Base-by-base conservation (phyloP, 53 echinoderm and acorn worm species). In the Paracentrotus lividus region DNA sequence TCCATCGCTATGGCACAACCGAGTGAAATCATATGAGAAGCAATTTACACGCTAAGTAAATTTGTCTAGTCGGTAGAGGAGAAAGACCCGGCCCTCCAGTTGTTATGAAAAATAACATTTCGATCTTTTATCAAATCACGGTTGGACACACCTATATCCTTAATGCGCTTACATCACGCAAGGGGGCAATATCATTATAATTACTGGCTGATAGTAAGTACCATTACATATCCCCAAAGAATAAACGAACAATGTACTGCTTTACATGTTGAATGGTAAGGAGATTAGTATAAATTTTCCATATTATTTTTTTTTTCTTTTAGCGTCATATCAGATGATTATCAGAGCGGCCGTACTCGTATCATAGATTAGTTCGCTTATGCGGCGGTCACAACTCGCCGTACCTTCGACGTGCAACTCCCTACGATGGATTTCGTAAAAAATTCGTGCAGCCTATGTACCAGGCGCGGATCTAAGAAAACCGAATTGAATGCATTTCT, bases 31-130 rank as follows among this genome's bases (percentile, higher is more conserved):
- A 26, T 8, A 81, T 81, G 81, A 47, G 81, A 45, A 24, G 81
- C 81, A 81, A 81, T 81, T 81, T 81, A 47, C 44, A 47, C 81
- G 81, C 81, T 81, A 81, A 81, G 81, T 81, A 81, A 81, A 81
- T 81, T 81, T 81, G 81, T 81, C 47, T 44, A 45, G 81, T 81
- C 81, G 81, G 81, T 10, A 2, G 9, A 38, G 20, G 81, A 81
- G 42, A 81, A 81, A 81, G 72, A 26, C 81, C 23, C 81, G 44
- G 26, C 81, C 81, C 78, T 38, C 47, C 24, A 14, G 81, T 81
- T 81, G 81, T 81, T 81, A 45, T 81, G 81, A 81, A 81, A 81
- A 81, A 81, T 81, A 81, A 81, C 81, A 81, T 81, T 81, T 81
- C 81, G 81, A 81, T 81, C 81, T 81, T 81, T 81, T 81, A 81